Percentiles rank a stretch among this genome's conserved stretches.
phyloP scores from a whole-genome alignment of 2,888 invertebrate species.

The Scaptomyza reducta region DNA sequence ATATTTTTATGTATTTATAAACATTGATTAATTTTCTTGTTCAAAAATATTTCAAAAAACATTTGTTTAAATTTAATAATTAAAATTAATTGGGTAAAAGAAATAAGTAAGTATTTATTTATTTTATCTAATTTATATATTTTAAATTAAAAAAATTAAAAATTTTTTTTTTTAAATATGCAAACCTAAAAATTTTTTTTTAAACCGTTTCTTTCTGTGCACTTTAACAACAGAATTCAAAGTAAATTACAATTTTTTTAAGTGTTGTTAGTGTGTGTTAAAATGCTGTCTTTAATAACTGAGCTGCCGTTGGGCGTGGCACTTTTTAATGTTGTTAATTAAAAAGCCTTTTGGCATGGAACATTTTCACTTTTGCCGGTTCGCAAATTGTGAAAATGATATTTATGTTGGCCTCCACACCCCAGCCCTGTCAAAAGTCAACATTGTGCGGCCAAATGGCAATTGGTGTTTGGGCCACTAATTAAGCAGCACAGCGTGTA shows the following conservation, averaged over 20 bases:
- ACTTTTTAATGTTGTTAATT: constrained; percentile 64
- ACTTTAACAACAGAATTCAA: not conserved
- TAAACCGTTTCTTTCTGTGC: too few species aligned
- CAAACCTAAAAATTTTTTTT: too few species aligned
- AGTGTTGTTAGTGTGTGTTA: constrained; percentile 21
- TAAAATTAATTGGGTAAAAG: too few species aligned
- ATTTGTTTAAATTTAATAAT: too few species aligned
- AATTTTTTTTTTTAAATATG: too few species aligned
- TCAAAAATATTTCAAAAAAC: too few species aligned
- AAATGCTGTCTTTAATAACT: not conserved
- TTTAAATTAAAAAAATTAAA: too few species aligned
- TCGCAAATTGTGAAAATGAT: constrained; percentile 30
- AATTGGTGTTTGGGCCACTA: constrained; percentile 27
- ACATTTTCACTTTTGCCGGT: constrained; percentile 41
- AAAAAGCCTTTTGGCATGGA: constrained; percentile 48
- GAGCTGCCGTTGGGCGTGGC: constrained; percentile 23
- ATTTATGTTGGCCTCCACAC: constrained; percentile 22
- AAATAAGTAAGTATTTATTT: too few species aligned
- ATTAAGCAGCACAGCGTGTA: constrained; percentile 32
- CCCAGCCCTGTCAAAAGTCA: constrained; percentile 35
- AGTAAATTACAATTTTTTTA: constrained; percentile 43
- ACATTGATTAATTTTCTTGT: too few species aligned
- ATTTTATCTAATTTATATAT: too few species aligned
- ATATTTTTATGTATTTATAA: too few species aligned
- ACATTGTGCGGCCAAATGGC: constrained; percentile 31